Percentiles rank a stretch among this genome's conserved stretches.
Conservation (phyloP, 2,888 invertebrate genomes). For the Noctuana brunneofusca region DNA sequence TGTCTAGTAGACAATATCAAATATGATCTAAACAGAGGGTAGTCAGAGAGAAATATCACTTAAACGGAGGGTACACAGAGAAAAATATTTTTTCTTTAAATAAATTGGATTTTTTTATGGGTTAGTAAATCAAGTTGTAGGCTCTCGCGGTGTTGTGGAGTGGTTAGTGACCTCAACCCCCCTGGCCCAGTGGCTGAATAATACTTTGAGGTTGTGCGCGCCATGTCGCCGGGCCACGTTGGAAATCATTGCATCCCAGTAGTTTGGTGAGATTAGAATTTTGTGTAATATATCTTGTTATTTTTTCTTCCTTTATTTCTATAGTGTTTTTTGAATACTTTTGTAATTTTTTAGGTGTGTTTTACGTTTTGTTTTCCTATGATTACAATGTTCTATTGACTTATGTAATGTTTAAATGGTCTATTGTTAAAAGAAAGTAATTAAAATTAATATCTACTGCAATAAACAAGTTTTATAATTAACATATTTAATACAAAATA, state of each 20-base stretch:
- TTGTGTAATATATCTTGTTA: conserved; percentile 35
- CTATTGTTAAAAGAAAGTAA: too few relatives aligned
- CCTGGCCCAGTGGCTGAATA: conserved; percentile 94
- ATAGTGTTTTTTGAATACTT: conserved; percentile 32
- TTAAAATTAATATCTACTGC: too few relatives aligned
- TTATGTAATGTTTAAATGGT: too few relatives aligned
- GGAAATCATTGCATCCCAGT: conserved; percentile 40
- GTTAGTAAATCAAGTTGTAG: neutral
- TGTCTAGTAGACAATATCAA: too few relatives aligned
- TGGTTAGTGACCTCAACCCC: conserved; percentile 51
- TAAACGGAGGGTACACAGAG: too few relatives aligned
- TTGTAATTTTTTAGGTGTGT: neutral
- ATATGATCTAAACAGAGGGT: too few relatives aligned
- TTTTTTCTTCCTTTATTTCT: conserved; percentile 15
- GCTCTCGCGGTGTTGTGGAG: conserved; percentile 8
- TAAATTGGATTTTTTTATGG: too few relatives aligned
- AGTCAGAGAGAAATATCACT: too few relatives aligned
- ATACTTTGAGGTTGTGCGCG: conserved; percentile 89
- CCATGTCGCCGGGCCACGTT: conserved; percentile 53
- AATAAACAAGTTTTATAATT: too few relatives aligned
- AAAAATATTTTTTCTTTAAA: neutral
- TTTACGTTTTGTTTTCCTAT: too few relatives aligned
- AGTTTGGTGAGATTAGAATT: conserved; percentile 69
- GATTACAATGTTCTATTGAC: too few relatives aligned
- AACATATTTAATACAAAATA: too few relatives aligned